Evolutionary conservation across 2,113 vertebrate species (phyloP).

Genomic region (Cebidichthys violaceus): DNA sequence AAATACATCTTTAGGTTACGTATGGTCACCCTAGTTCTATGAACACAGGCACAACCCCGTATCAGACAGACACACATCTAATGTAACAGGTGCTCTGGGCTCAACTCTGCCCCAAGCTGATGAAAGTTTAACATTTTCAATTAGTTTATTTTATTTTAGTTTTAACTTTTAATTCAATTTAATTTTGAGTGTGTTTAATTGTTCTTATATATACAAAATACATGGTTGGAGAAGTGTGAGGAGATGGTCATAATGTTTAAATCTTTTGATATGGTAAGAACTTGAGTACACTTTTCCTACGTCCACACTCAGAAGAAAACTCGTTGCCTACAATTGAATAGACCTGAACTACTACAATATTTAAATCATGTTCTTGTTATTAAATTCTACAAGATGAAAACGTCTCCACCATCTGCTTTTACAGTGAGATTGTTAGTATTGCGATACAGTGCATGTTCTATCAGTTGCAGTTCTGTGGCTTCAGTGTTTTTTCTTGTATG

Average conservation of each 20-base stretch:
- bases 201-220: too few species aligned
- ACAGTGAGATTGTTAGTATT: background rate
- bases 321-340: too few species aligned
- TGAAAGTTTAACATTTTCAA: background rate
- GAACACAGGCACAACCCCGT: background rate
- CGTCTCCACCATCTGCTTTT: background rate
- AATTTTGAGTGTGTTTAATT: background rate
- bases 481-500: background rate
- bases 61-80: background rate
- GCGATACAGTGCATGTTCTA: background rate
- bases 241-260: too few species aligned
- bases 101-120: background rate
- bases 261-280: too few species aligned
- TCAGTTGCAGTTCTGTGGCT: background rate
- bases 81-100: background rate
- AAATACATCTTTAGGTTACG: background rate
- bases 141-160: background rate
- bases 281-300: background rate
- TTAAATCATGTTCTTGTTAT: too few species aligned
- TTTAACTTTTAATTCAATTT: background rate
- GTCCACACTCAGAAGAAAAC: background rate
- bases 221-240: too few species aligned
- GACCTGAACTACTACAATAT: too few species aligned
- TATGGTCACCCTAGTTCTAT: background rate
- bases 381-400: background rate